Percentiles rank a stretch among this genome's conserved stretches.
phyloP scores from a whole-genome alignment of 2,113 vertebrate genomes.

The Cacatua alba region DNA sequence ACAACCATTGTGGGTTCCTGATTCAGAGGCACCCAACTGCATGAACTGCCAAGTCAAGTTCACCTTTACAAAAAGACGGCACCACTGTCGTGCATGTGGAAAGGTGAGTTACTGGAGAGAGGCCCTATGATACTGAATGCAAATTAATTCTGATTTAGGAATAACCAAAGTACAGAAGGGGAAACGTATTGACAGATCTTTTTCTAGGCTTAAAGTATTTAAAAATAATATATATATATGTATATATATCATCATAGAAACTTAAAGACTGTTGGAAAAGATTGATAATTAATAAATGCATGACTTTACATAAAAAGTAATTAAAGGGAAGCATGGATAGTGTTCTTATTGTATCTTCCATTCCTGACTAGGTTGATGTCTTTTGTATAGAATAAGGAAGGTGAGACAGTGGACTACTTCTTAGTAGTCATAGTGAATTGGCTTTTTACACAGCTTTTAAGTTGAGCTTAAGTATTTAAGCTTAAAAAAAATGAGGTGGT shows the following conservation, averaged over 20 bases:
- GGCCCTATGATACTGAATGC: neutral
- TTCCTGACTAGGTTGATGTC: neutral
- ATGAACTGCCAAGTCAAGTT: constrained; percentile 92
- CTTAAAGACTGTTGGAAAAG: neutral
- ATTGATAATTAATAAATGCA: neutral
- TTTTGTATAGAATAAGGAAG: neutral
- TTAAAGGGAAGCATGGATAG: neutral
- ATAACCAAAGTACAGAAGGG: neutral
- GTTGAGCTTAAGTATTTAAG: neutral
- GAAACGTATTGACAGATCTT: neutral
- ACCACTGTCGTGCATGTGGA: constrained; percentile 96
- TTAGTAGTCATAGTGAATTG: neutral
- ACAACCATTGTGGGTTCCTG: constrained; percentile 93
- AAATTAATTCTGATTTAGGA: neutral
- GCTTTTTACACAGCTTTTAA: neutral
- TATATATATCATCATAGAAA: neutral
- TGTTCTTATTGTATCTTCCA: neutral
- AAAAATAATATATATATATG: neutral
- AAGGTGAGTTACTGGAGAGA: constrained; percentile 80
- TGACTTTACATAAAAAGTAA: neutral
- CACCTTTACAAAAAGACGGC: constrained; percentile 92
- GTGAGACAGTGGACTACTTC: neutral
- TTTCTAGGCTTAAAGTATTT: neutral
- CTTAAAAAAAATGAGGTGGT: neutral
- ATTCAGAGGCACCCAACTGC: constrained; percentile 93